Conservation (phyloP, 2,888 invertebrate genomes). For the Dasypogon diadema region DNA sequence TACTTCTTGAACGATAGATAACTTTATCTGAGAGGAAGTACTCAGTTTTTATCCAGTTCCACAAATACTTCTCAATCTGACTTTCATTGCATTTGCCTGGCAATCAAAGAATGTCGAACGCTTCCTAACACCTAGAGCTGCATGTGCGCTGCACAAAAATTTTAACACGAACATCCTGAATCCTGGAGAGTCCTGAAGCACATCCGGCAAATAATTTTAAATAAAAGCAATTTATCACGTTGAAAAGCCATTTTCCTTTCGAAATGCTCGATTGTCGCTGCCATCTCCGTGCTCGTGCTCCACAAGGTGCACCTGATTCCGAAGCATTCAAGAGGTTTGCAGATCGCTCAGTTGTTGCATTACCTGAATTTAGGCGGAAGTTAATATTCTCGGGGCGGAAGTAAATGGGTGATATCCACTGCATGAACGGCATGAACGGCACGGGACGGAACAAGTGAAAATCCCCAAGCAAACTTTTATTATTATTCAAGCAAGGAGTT, state of each 20-base stretch:
- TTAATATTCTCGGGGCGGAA: constrained; percentile 12
- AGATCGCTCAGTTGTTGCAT: background rate
- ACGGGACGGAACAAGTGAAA: background rate
- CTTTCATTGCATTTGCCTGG: too few species aligned
- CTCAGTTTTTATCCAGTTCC: too few species aligned
- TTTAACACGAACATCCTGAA: too few species aligned
- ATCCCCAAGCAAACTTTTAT: constrained; percentile 9
- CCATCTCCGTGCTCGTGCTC: background rate
- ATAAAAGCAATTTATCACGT: background rate
- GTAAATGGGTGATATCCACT: constrained; percentile 4
- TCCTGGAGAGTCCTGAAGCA: background rate
- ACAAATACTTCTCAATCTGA: too few species aligned
- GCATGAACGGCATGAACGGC: background rate
- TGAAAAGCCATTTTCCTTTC: background rate
- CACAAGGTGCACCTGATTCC: background rate
- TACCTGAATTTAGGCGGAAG: constrained; percentile 28
- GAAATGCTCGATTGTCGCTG: constrained; percentile 2
- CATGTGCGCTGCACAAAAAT: too few species aligned
- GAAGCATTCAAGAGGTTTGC: background rate
- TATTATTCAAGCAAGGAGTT: background rate
- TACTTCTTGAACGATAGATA: too few species aligned
- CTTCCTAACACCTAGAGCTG: too few species aligned
- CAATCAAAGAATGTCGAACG: too few species aligned
- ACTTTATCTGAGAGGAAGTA: too few species aligned
- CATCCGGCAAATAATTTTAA: background rate